Conservation (phyloP, 2,113 vertebrate genomes). For the Lipophrys pholis region DNA sequence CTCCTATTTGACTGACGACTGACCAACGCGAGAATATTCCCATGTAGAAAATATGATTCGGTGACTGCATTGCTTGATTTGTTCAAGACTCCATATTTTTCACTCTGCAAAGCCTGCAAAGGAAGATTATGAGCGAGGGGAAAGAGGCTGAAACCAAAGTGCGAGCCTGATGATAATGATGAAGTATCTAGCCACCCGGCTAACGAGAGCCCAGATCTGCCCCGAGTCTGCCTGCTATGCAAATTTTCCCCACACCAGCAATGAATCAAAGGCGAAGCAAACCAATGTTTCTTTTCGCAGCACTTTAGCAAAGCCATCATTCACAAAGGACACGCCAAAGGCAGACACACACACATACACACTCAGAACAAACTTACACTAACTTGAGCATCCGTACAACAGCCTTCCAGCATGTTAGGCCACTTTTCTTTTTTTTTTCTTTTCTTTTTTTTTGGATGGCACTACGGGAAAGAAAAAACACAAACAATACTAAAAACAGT, state of each 20-base stretch:
- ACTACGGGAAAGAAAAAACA: background rate
- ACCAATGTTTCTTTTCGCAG: constrained; percentile 78
- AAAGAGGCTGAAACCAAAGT: constrained; percentile 53
- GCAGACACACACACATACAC: constrained; percentile 25
- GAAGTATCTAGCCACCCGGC: constrained; percentile 73
- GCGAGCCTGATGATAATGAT: constrained; percentile 75
- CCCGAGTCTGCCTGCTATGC: constrained; percentile 77
- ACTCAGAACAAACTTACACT: background rate
- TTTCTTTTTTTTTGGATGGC: background rate
- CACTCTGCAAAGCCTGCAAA: constrained; percentile 28
- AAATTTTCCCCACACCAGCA: constrained; percentile 70
- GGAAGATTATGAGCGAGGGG: constrained; percentile 69
- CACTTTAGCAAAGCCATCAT: constrained; percentile 80
- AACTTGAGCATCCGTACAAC: constrained; percentile 19
- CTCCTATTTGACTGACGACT: background rate
- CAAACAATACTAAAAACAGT: background rate
- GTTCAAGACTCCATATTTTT: constrained; percentile 8
- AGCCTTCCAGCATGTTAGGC: constrained; percentile 1
- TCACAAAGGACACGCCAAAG: constrained; percentile 76
- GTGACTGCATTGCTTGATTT: constrained; percentile 33
- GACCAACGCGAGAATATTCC: constrained; percentile 8
- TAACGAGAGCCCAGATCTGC: constrained; percentile 78
- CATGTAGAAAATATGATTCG: background rate
- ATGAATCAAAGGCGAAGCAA: constrained; percentile 77
- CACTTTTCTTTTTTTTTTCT: constrained; percentile 14